Evolutionary conservation across 2,888 invertebrate genomes (phyloP).

Genomic region (Eupithecia pulchellata): DNA sequence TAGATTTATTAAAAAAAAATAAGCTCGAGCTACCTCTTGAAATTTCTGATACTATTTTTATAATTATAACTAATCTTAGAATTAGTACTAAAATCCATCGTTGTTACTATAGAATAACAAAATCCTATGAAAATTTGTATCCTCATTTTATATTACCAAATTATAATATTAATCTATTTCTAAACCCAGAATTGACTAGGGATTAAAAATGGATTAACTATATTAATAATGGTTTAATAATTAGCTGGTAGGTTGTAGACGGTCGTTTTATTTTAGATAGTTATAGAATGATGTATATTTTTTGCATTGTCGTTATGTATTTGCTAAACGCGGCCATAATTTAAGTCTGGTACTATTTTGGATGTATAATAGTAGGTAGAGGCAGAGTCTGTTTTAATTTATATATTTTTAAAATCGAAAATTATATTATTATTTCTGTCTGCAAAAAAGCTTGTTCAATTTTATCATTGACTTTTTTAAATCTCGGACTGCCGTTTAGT

Average conservation of each 20-base stretch:
- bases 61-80: constrained; percentile 69
- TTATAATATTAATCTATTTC: constrained; percentile 10
- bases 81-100: constrained; percentile 63
- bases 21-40: constrained; percentile 79
- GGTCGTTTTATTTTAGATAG: constrained; percentile 38
- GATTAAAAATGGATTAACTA: not conserved
- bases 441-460: not conserved
- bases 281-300: constrained; percentile 64
- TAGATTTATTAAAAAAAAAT: constrained; percentile 56
- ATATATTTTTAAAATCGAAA: not conserved
- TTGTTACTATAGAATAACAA: constrained; percentile 54
- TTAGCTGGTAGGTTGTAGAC: constrained; percentile 36
- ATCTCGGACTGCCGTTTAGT: not conserved
- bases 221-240: constrained; percentile 26
- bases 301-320: constrained; percentile 74
- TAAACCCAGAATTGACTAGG: not conserved
- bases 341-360: constrained; percentile 62
- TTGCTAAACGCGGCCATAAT: constrained; percentile 73
- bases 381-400: constrained; percentile 51
- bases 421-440: not conserved
- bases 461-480: not conserved
- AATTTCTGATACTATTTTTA: constrained; percentile 79
- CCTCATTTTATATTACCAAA: constrained; percentile 28
- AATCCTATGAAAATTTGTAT: constrained; percentile 32
- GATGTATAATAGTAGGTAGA: constrained; percentile 53